Evolutionary conservation across 1,140 invertebrate genomes (phyloP).

Genomic region (Sminthurides bifidus): DNA sequence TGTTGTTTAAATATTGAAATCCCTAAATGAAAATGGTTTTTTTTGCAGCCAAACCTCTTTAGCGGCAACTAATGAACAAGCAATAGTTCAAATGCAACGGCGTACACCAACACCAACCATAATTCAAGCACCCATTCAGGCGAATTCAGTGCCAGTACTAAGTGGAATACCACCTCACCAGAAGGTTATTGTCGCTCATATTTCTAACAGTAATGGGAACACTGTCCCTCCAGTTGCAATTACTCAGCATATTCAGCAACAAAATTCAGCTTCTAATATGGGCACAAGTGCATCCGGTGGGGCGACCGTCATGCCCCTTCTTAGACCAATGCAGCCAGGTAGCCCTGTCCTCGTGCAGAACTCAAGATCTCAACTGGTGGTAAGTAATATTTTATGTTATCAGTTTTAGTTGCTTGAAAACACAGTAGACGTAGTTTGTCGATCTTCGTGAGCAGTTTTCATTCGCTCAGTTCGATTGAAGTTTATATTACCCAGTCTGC

Average conservation of each 20-base stretch:
- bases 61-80: slow-evolving; percentile 3
- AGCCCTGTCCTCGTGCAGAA: slow-evolving; percentile 15
- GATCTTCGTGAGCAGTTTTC: no score
- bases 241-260: slow-evolving; percentile 12
- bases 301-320: slow-evolving; percentile 12
- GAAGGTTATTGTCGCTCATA: slow-evolving; percentile 27
- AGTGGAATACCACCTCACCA: slow-evolving; percentile 18
- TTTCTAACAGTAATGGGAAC: slow-evolving; percentile 5
- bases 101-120: slow-evolving; percentile 24
- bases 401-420: no score
- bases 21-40: background rate
- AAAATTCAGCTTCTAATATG: slow-evolving; percentile 7
- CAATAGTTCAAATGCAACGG: slow-evolving; percentile 23
- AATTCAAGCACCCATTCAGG: slow-evolving; percentile 11
- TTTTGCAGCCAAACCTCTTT: background rate
- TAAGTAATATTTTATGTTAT: no score
- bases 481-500: no score
- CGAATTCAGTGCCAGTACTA: slow-evolving; percentile 12
- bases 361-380: slow-evolving; percentile 9
- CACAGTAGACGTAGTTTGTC: no score
- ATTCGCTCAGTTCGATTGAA: no score
- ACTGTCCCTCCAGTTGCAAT: slow-evolving; percentile 10
- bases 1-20: background rate
- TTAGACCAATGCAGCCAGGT: slow-evolving; percentile 23
- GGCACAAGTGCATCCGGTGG: background rate